Evolutionary conservation across 2,113 vertebrate species (phyloP), one percentile per base, ranked within the genome.

Genomic region (Psittacara wagleri): DNA sequence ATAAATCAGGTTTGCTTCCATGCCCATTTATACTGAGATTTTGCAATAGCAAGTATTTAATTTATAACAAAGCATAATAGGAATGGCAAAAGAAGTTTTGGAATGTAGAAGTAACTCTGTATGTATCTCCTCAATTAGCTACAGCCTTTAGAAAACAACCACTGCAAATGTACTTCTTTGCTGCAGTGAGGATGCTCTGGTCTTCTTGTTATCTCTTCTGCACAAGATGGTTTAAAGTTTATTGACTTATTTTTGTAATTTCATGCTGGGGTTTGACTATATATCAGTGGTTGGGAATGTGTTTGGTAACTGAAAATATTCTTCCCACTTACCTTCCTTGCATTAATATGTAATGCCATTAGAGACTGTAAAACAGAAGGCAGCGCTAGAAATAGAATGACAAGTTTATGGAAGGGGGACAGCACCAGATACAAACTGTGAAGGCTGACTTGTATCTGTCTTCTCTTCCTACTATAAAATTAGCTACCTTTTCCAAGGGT

Each of bases 201-300:
- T 76, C 25, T 89, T 89, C 44, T 87, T 51, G 10, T n/a, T 81
- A 8, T 66, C 1, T 4, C 63, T 95, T 92, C 80, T 92, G 77
- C 18, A 18, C 41, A 91, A 84, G 37, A 69, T 67, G 44, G 49
- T 91, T 84, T 81, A 67, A 83, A 72, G 5, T 86, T 70, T 88
- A 74, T 90, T 81, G 83, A 78, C 35, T 94, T 19, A 35, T 68
- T 76, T 95, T 64, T 92, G 33, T 84, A 70, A 90, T 94, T 87
- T 93, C 46, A 44, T 92, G 62, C 59, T 81, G 41, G 44, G 29
- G 46, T 61, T 59, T 41, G 13, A 51, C 62, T 79, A 17, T 25
- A 11, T 54, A 52, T 68, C 78, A 69, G 49, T 66, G 41, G n/a
- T 61, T 86, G 37, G 29, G 48, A 86, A 88, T 64, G 61, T 37